Evolutionary conservation across 2,113 vertebrate genomes (phyloP).

Genomic region (Oryzias curvinotus): DNA sequence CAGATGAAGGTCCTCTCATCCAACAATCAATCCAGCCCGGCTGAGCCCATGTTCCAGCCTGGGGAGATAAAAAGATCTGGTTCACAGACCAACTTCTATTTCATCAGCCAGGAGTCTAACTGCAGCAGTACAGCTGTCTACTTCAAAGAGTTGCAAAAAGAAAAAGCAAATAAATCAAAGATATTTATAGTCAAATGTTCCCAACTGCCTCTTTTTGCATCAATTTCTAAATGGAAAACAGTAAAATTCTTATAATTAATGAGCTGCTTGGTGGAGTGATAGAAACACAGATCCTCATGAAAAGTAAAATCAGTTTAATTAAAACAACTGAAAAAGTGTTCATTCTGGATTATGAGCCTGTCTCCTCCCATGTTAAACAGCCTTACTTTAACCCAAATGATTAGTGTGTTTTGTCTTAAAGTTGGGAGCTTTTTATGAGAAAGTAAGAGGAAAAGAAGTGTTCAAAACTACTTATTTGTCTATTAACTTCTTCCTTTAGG

Average conservation of each 20-base stretch:
- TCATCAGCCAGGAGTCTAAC: slow-evolving; percentile 30
- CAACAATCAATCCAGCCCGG: slow-evolving; percentile 11
- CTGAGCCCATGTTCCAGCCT: slow-evolving; percentile 9
- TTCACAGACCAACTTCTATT: slow-evolving; percentile 10
- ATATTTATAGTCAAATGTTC: slow-evolving; percentile 10
- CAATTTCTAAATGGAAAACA: slow-evolving; percentile 7
- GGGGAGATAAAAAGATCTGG: slow-evolving; percentile 38
- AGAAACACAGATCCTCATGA: not conserved
- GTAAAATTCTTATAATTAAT: not conserved
- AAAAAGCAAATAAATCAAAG: slow-evolving; percentile 1
- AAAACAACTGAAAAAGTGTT: too few species aligned
- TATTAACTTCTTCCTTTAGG: too few species aligned
- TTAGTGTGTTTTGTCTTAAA: too few species aligned
- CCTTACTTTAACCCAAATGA: too few species aligned
- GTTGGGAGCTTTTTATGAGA: too few species aligned
- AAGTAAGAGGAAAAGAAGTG: too few species aligned
- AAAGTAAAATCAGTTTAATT: slow-evolving; percentile 4
- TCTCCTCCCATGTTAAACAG: too few species aligned
- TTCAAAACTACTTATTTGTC: too few species aligned
- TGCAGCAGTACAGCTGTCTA: not conserved
- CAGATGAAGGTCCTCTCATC: slow-evolving; percentile 14
- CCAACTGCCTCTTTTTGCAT: slow-evolving; percentile 6
- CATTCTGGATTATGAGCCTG: too few species aligned
- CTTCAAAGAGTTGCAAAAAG: not conserved
- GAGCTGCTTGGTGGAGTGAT: not conserved